Percentiles rank a stretch among this genome's conserved stretches.
Evolutionary conservation across 2,797 vertebrate species (phyloP).

Genomic region (Sebastiscus tertius): DNA sequence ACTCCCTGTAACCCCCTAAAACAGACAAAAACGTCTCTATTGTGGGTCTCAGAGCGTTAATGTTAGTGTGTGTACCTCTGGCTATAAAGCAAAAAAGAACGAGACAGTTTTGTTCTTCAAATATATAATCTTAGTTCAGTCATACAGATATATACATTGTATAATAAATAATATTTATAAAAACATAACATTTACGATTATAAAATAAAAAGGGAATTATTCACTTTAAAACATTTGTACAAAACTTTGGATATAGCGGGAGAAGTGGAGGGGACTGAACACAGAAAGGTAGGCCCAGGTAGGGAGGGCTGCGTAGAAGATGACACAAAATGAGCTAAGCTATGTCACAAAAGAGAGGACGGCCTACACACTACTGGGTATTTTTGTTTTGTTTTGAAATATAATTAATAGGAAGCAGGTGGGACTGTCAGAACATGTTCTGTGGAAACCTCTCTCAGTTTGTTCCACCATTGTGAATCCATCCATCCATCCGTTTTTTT

Average conservation of each 20-base stretch:
- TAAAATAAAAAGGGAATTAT: constrained; percentile 97
- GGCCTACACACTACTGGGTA: constrained; percentile 57
- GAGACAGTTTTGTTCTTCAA: constrained; percentile 91
- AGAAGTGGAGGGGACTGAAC: constrained; percentile 50
- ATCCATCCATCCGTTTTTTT: constrained; percentile 20
- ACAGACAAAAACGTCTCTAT: too few species aligned
- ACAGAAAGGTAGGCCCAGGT: constrained; percentile 59
- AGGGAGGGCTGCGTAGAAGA: constrained; percentile 68
- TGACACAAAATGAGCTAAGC: constrained; percentile 81
- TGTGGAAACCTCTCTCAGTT: constrained; percentile 63
- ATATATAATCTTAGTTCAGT: constrained; percentile 99
- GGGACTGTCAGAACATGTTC: constrained; percentile 75
- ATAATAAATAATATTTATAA: constrained; percentile 99
- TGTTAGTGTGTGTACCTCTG: background rate
- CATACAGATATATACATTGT: constrained; percentile 99
- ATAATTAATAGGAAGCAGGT: constrained; percentile 74
- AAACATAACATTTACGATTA: constrained; percentile 98
- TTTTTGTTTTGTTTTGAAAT: constrained; percentile 70
- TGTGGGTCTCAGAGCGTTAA: too few species aligned
- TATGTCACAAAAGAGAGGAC: constrained; percentile 71
- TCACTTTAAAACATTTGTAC: constrained; percentile 96
- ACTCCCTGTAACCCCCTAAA: too few species aligned
- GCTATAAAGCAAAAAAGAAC: constrained; percentile 44
- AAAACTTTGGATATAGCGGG: constrained; percentile 98
- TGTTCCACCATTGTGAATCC: constrained; percentile 45